A percentile compares a stretch with the other conserved stretches of the same genome.
Evolutionary conservation across 1,140 invertebrate genomes (phyloP).

Genomic region (Brachionus rotundiformis): DNA sequence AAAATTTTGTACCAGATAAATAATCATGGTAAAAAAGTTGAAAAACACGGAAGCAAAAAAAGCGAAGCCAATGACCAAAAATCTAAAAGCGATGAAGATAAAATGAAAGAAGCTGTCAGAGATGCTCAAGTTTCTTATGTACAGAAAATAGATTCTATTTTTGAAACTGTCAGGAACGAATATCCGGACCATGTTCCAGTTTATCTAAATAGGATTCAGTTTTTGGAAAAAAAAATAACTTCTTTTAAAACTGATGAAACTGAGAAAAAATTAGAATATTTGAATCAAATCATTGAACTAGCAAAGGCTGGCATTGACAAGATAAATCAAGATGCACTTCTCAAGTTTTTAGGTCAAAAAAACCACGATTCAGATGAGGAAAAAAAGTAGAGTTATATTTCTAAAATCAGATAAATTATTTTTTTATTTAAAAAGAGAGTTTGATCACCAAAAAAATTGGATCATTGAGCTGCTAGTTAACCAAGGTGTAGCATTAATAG

Average conservation of each 20-base stretch:
- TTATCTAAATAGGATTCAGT: slow-evolving; percentile 76
- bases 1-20: slow-evolving; percentile 40
- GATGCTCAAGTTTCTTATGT: slow-evolving; percentile 21
- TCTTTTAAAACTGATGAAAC: slow-evolving; percentile 54
- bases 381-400: slow-evolving; percentile 23
- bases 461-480: not conserved
- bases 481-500: slow-evolving; percentile 10
- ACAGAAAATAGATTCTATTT: slow-evolving; percentile 66
- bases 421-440: not conserved
- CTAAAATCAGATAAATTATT: not conserved
- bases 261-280: slow-evolving; percentile 56
- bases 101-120: slow-evolving; percentile 2
- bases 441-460: slow-evolving; percentile 32
- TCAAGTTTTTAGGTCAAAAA: slow-evolving; percentile 77
- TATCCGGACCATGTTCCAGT: slow-evolving; percentile 75
- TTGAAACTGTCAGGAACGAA: slow-evolving; percentile 72
- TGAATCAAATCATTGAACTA: slow-evolving; percentile 65
- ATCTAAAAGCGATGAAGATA: slow-evolving; percentile 32
- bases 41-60: slow-evolving; percentile 17
- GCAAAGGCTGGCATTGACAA: slow-evolving; percentile 72
- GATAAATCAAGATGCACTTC: slow-evolving; percentile 73
- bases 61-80: not conserved
- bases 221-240: slow-evolving; percentile 68
- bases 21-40: slow-evolving; percentile 35
- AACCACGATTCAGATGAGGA: slow-evolving; percentile 72